A percentile compares a stretch with the other conserved stretches of the same genome.
Conservation (phyloP, 2,888 invertebrate genomes). For the Physocephala rufipes region DNA sequence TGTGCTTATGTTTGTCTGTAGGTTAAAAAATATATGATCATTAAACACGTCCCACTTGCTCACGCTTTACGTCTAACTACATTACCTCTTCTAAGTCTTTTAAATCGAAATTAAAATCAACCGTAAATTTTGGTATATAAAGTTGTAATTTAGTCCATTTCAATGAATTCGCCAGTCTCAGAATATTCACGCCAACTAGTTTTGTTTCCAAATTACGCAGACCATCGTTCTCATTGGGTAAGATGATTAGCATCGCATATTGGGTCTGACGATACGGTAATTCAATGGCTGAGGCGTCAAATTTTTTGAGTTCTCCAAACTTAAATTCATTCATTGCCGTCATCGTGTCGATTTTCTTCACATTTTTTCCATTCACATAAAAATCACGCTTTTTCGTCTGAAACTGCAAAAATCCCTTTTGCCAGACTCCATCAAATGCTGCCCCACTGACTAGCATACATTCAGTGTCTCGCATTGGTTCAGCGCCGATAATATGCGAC, state of each 20-base stretch:
- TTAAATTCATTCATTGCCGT: background rate
- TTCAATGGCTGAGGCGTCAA: constrained; percentile 72
- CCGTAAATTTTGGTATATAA: constrained; percentile 80
- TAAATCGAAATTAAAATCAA: constrained; percentile 75
- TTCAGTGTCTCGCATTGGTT: no score
- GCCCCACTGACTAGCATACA: no score
- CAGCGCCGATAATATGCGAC: no score
- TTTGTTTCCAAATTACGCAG: constrained; percentile 71
- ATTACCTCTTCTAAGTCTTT: constrained; percentile 70
- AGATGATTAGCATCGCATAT: constrained; percentile 77
- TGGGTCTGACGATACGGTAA: constrained; percentile 76
- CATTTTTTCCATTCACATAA: background rate
- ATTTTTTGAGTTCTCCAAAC: constrained; percentile 43
- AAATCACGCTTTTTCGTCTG: background rate
- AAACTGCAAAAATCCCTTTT: no score
- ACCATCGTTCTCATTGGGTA: constrained; percentile 76
- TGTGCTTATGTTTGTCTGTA: background rate
- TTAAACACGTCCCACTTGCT: background rate
- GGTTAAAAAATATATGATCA: background rate
- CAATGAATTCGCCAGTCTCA: constrained; percentile 68
- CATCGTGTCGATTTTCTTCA: background rate
- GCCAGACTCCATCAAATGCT: no score
- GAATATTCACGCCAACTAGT: constrained; percentile 69
- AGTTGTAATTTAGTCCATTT: constrained; percentile 70
- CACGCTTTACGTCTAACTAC: no score